These are phyloP conservation scores for Himalopsyche anomala DNA, from an alignment of 2,888 invertebrate species.

Conservation along the genomic window DNA sequence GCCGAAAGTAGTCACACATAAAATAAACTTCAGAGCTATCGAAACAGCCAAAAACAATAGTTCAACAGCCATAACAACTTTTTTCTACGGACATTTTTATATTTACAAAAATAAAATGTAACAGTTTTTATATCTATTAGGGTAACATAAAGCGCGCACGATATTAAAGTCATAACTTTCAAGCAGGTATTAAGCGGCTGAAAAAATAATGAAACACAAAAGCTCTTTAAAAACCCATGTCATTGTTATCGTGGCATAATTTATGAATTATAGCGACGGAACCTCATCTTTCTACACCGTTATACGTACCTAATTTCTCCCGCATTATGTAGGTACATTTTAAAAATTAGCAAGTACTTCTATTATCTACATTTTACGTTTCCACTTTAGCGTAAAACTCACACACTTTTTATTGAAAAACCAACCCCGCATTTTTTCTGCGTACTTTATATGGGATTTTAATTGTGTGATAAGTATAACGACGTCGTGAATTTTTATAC, in stretches of 20 bases:
- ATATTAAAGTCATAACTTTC: conserved; percentile 64
- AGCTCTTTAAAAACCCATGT: conserved; percentile 75
- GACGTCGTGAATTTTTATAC: too few species aligned
- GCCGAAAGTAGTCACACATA: conserved; percentile 60
- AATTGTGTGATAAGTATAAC: too few species aligned
- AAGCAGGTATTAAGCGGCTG: conserved; percentile 57
- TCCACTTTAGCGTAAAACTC: not conserved
- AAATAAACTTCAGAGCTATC: conserved; percentile 58
- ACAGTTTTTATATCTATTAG: not conserved
- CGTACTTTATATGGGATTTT: too few species aligned
- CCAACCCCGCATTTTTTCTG: not conserved
- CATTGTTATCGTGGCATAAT: conserved; percentile 79
- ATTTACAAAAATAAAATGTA: conserved; percentile 36
- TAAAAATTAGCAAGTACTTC: conserved; percentile 2
- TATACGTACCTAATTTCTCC: conserved; percentile 49
- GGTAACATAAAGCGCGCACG: conserved; percentile 50
- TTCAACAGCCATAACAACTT: conserved; percentile 45
- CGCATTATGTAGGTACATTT: conserved; percentile 5
- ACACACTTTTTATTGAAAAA: not conserved
- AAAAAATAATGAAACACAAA: conserved; percentile 75
- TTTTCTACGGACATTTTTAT: conserved; percentile 44
- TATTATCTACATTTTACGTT: conserved; percentile 16
- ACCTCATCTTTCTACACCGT: conserved; percentile 56
- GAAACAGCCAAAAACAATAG: conserved; percentile 58
- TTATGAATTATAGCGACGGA: conserved; percentile 70